Evolutionary conservation across 2,113 vertebrate species (phyloP), one percentile per base, ranked within the genome.

Genomic region (Martes martes): DNA sequence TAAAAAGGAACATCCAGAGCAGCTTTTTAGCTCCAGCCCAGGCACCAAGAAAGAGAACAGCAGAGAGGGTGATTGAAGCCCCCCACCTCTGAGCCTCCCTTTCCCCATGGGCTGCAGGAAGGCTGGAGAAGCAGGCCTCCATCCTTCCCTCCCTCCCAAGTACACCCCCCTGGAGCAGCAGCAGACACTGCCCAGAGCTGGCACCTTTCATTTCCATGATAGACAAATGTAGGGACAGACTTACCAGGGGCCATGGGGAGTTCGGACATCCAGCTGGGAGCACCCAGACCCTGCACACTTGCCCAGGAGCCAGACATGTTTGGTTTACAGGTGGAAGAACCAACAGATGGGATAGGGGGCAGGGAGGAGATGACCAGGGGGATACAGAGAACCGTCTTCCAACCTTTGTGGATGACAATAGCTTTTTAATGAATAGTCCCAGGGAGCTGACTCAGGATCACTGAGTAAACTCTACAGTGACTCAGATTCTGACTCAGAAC

Each of bases 401-500:
- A 3, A 18, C 11, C 18, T 91, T 69, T 82, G 69, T 61, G 42
- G 65, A 47, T 42, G 55, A 63, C 11, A 55, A 24, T 39, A 85
- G 28, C 10, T 39, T 84, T 93, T 61, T 74, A 50, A 45, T 19
- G 15, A 50, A 21, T 36, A 78, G 57, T 39, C 33, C 28, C 50
- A 47, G 42, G 71, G 50, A 83, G n/a, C 57, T 9, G 5, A 86
- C 33, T 4, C 33, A 19, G 71, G 26, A 33, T n/a, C 67, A 13
- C 71, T 67, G 31, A 52, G 45, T 61, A 33, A 76, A 79, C 23
- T 63, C 1, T n/a, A 4, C n/a, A 45, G 82, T 67, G 80, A 86
- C n/a, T 81, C 89, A 91, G 89, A 82, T 90, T 89, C 80, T 96
- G 87, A 89, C 52, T 95, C 61, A 47, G 80, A 91, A 71, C 7